Base-by-base conservation (phyloP, 2,888 invertebrate genomes). In the Limnephilus rhombicus region DNA sequence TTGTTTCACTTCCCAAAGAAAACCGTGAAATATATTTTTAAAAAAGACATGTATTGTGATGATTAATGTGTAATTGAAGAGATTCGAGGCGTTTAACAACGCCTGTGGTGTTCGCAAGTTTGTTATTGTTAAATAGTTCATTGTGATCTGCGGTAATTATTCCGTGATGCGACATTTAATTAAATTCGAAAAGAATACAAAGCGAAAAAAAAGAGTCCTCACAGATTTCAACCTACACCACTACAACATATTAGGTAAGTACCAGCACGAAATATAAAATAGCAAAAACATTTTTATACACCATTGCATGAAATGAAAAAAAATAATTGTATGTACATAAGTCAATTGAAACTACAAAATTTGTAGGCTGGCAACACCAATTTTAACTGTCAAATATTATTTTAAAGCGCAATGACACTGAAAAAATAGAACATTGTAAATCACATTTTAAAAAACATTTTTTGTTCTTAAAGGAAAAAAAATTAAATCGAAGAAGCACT, bases 171-270 rank as follows among this genome's bases (percentile, higher is more conserved):
- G 85, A 90, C 85, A 91, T 90, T 88, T 80, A 91, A 90, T 92
- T 85, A 82, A 92, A 29, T 86, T 91, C 68, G 91, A 92, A 37
- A 92, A 92, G 85, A 92, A 92, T 92, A 91, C 92, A 89, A 92
- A 85, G 80, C 89, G 93, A 89, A 90, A 92, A 91, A 91, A 91
- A 86, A 87, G 90, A 37, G 89, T 85, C 82, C 41, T 88, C 34
- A 88, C 89, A 88, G 49, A 80, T 90, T 93, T 90, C 87, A 86
- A 92, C 80, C 88, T 87, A 85, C 80, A 24, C 12, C n/a, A 18
- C 18, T 53, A 83, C 80, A 92, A n/a, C 81, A 90, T 85, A 93
- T 93, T 93, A 93, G 93, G 93, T 93, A 91, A 92, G 93, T 93
- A 68, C 68, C 68, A 7, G 24, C 24, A 24, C n/a, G 68, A 68